Base-by-base conservation (phyloP, 2,113 vertebrate genomes). In the Proterorhinus semilunaris region DNA sequence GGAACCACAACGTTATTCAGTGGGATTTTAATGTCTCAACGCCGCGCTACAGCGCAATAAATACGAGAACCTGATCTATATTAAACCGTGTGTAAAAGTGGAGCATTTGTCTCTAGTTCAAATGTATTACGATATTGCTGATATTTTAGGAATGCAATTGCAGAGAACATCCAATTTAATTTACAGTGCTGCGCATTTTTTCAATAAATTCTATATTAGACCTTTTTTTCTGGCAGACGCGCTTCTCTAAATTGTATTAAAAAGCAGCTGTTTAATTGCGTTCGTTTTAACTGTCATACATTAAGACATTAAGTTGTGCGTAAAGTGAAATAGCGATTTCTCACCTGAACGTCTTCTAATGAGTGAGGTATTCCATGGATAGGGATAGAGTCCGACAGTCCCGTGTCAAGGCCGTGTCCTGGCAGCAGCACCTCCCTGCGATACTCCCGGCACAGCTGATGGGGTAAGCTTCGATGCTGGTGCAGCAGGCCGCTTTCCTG, bases 301-400 rank as follows among this genome's bases (percentile, higher is more conserved):
- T 61, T 11, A 7, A 5, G 10, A 49, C 49, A 50, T 6, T 50
- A 50, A 4, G 4, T 46, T 57, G 15, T n/a, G 6, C 49, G 49
- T 51, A 51, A 45, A 45, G 15, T 13, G 8, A n/a, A 61, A n/a
- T 44, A 7, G 4, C 8, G 36, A 45, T 61, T 45, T 61, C 86
- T 95, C 94, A 98, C 97, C 97, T 97, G 95, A 75, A 99, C 96
- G 67, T 99, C 96, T 90, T 99, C 97, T 93, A 99, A 93, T 90
- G 96, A 93, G 90, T 99, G 97, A 93, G 95, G 95, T 95, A 98
- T 96, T 93, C 96, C 95, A 90, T 99, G 97, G 84, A 98, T 94
- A 73, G 94, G 92, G 86, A 98, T 91, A 89, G 93, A 93, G 84
- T 98, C 97, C 76, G 96, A 95, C 87, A 98, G 92, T 87, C 96